Conservation (phyloP, 2,797 vertebrate genomes). For the Ctenochaetus hawaiiensis region DNA sequence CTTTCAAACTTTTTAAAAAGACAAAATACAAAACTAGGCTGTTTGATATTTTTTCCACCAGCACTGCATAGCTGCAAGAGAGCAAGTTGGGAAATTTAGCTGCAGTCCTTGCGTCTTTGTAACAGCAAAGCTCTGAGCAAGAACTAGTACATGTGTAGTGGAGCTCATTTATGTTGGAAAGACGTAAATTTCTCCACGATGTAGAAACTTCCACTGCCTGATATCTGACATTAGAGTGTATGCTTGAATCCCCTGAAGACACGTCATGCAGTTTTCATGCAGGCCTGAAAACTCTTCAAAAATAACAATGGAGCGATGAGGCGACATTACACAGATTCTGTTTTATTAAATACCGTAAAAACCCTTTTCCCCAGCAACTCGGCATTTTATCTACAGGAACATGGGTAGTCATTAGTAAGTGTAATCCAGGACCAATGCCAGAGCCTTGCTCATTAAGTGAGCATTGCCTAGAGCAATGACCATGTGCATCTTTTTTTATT, state of each 20-base stretch:
- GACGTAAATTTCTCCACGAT: neutral
- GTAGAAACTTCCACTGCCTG: slow-evolving; percentile 3
- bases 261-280: neutral
- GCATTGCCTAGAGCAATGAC: slow-evolving; percentile 48
- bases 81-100: neutral
- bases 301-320: neutral
- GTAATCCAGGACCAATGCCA: slow-evolving; percentile 20
- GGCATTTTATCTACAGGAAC: slow-evolving; percentile 8
- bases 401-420: slow-evolving; percentile 33
- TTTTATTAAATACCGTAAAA: too few relatives aligned
- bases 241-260: neutral
- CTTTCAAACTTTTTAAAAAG: too few relatives aligned
- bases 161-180: neutral
- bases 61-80: too few relatives aligned
- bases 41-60: neutral
- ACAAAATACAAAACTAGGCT: too few relatives aligned
- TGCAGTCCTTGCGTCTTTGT: neutral
- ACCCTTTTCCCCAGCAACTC: neutral
- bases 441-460: slow-evolving; percentile 51
- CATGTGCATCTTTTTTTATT: slow-evolving; percentile 23
- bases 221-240: neutral
- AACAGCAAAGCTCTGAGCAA: neutral
- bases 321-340: neutral
- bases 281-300: slow-evolving; percentile 13
- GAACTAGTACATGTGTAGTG: neutral